A percentile compares a stretch with the other conserved stretches of the same genome.
Evolutionary conservation across 2,888 invertebrate genomes (phyloP).

Genomic region (Polylopha cassiicola): DNA sequence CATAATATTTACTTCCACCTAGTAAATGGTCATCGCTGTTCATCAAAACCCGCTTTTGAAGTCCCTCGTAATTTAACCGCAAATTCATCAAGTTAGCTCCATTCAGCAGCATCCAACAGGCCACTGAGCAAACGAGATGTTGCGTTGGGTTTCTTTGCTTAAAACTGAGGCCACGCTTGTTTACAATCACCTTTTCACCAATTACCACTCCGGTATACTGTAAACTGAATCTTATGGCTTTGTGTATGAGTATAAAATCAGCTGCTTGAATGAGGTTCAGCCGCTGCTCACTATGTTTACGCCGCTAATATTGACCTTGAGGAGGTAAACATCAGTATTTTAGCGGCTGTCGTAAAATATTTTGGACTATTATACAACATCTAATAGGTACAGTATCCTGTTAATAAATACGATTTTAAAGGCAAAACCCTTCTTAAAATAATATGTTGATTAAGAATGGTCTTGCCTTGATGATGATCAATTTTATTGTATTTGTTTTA

Average conservation of each 20-base stretch:
- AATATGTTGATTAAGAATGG: no score
- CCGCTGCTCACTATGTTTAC: constrained; percentile 31
- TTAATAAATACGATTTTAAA: no score
- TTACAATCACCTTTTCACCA: constrained; percentile 31
- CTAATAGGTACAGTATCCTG: no score
- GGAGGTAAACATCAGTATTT: constrained; percentile 37
- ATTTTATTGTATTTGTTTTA: not conserved
- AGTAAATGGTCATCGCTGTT: no score
- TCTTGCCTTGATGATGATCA: no score
- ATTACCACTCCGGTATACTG: no score
- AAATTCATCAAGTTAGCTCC: constrained; percentile 14
- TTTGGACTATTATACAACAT: constrained; percentile 29
- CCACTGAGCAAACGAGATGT: constrained; percentile 32
- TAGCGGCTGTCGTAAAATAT: constrained; percentile 32
- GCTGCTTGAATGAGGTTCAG: constrained; percentile 27
- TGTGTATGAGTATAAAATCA: no score
- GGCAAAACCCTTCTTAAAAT: no score
- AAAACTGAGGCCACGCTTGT: constrained; percentile 27
- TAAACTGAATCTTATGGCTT: no score
- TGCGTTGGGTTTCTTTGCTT: constrained; percentile 37
- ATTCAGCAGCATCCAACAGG: constrained; percentile 2
- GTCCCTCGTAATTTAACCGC: constrained; percentile 6
- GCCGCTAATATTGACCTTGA: constrained; percentile 31
- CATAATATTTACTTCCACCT: no score
- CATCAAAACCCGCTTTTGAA: no score